Conservation (phyloP, 1,140 invertebrate genomes). For the Lysiphlebus fabarum region DNA sequence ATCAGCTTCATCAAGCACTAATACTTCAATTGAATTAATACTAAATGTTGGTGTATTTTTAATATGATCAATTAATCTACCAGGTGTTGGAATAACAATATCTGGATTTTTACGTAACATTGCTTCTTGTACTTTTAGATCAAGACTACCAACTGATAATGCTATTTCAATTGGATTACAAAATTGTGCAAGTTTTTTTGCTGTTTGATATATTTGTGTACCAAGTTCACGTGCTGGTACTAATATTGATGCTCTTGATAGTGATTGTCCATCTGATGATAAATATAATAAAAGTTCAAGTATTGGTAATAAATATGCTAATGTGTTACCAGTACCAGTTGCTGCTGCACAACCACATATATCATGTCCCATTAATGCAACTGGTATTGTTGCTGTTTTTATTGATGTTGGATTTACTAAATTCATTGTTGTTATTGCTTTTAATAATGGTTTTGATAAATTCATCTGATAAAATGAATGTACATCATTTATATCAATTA, state of each 20-base stretch:
- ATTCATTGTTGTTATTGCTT: slow-evolving; percentile 84
- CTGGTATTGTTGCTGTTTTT: no score
- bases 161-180: slow-evolving; percentile 84
- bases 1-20: slow-evolving; percentile 94
- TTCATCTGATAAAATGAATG: slow-evolving; percentile 91
- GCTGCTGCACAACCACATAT: no score
- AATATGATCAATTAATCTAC: slow-evolving; percentile 95
- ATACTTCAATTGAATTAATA: slow-evolving; percentile 86
- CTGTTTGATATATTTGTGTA: slow-evolving; percentile 93
- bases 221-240: slow-evolving; percentile 96
- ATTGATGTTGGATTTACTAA: no score
- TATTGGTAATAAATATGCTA: no score
- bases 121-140: no score
- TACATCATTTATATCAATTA: slow-evolving; percentile 66
- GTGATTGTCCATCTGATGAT: slow-evolving; percentile 58
- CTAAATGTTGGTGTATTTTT: slow-evolving; percentile 91
- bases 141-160: no score
- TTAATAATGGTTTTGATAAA: slow-evolving; percentile 82
- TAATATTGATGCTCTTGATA: slow-evolving; percentile 86
- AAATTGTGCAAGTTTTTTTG: slow-evolving; percentile 88
- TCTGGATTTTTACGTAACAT: slow-evolving; percentile 88
- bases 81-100: slow-evolving; percentile 96
- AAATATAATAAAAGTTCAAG: slow-evolving; percentile 87
- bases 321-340: no score
- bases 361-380: no score